Conservation (phyloP, 2,888 invertebrate genomes). For the Leucoptera coffeella region DNA sequence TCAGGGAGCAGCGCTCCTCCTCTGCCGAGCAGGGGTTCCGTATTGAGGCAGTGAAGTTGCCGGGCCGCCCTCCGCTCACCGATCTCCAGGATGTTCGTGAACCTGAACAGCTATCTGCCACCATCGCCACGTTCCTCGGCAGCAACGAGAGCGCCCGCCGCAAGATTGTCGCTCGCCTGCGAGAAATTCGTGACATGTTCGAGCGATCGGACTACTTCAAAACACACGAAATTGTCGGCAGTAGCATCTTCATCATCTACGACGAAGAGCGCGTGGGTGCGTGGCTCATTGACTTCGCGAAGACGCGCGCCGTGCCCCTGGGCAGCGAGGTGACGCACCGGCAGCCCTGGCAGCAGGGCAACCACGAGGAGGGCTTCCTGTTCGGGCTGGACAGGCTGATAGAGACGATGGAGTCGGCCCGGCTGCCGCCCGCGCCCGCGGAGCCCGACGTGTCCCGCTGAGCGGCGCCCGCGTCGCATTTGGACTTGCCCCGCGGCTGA, state of each 20-base stretch:
- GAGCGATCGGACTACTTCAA: conserved; percentile 81
- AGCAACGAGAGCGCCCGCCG: conserved; percentile 59
- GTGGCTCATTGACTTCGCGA: conserved; percentile 98
- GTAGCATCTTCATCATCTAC: conserved; percentile 90
- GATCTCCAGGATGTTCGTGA: conserved; percentile 85
- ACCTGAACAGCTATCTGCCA: conserved; percentile 64
- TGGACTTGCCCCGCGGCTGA: conserved; percentile 33
- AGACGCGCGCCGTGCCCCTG: conserved; percentile 72
- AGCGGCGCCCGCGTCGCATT: conserved; percentile 22
- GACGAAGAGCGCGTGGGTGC: conserved; percentile 83
- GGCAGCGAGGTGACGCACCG: conserved; percentile 71
- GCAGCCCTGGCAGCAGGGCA: conserved; percentile 82
- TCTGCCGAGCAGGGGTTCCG: conserved; percentile 90
- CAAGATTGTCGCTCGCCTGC: conserved; percentile 66
- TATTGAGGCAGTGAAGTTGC: conserved; percentile 90
- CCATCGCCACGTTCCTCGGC: conserved; percentile 70
- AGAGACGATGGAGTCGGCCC: conserved; percentile 47
- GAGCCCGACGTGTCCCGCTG: conserved; percentile 45
- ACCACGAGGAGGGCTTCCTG: conserved; percentile 93
- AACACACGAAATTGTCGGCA: conserved; percentile 87
- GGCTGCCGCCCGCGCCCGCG: conserved; percentile 19
- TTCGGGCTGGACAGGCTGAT: conserved; percentile 90
- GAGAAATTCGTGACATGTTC: conserved; percentile 70
- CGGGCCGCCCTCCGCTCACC: conserved; percentile 75
- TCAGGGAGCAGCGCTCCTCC: conserved; percentile 89